Base-by-base conservation (phyloP, 1,140 invertebrate genomes). In the Platorchestia sp. region DNA sequence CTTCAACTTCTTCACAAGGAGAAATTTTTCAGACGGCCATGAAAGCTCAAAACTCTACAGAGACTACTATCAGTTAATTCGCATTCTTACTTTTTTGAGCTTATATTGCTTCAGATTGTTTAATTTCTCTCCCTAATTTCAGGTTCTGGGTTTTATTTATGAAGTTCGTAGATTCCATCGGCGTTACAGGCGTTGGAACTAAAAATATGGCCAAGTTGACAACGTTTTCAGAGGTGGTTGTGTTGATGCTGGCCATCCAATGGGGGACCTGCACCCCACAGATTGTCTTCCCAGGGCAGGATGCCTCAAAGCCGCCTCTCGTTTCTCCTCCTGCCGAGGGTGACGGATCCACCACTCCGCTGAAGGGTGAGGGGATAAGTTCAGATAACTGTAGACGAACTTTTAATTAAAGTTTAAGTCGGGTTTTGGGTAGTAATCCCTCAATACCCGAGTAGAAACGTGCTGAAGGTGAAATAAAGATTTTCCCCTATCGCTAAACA, bases 261-360 rank as follows among this genome's bases (percentile, higher is more conserved):
- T 40, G 43, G 44, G 91, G 5, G 91, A 27, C 41, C 41, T 40
- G 14, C 45, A 93, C 5, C 45, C 43, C 86, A 0, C 96, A 96
- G 93, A 95, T 96, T 41, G 45, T 96, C 53, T 96, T 96, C 93
- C 96, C 96, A 0, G 93, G 93, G 7, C 95, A 96, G 16, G 95
- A 87, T 43, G 27, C 59, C 6, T 40, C 45, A 44, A 3, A 43
- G 22, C 45, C 45, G 0, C 27, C 40, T 75, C 10, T 22, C 6
- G 36, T 0, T 45, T 16, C n/a, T 40, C 45, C 42, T n/a, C n/a
- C 45, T 14, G 59, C 22, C 10, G 95, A 44, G 10, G 45, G 45
- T 86, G 43, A 0, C 6, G 95, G n/a, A 90, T 59, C 87, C 89
- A 89, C 45, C 89, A 89, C 22, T 89, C 36, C 43, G 5, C 5